phyloP scores from a whole-genome alignment of 1,140 invertebrate species.

The Tetraneura akinire region DNA sequence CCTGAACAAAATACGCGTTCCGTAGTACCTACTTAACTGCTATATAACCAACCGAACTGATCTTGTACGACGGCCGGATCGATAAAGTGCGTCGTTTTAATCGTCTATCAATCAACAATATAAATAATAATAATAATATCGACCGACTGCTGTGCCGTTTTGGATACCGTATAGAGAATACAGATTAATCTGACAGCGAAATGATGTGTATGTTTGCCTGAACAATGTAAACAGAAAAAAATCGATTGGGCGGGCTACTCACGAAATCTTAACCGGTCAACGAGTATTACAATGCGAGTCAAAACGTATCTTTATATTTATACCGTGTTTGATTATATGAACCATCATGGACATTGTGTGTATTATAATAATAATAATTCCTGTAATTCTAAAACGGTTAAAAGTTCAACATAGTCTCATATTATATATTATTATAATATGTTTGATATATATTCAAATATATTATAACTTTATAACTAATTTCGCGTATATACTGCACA shows the following conservation, averaged over 20 bases:
- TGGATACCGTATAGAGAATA: conserved; percentile 6
- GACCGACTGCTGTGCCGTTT: conserved; percentile 48
- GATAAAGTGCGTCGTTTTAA: conserved; percentile 33
- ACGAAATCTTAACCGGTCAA: conserved; percentile 39
- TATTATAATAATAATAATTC: too few species aligned
- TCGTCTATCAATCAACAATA: conserved; percentile 49
- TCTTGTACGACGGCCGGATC: conserved; percentile 10
- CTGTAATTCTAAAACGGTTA: too few species aligned
- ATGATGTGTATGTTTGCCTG: conserved; percentile 37
- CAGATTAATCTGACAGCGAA: conserved; percentile 26
- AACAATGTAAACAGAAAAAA: conserved; percentile 48
- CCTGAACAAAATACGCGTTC: not conserved
- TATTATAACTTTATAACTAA: too few species aligned
- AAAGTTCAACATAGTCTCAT: too few species aligned
- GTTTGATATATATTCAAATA: too few species aligned
- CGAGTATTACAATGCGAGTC: not conserved
- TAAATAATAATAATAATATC: conserved; percentile 13
- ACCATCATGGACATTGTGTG: too few species aligned
- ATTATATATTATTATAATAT: too few species aligned
- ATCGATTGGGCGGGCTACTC: conserved; percentile 41
- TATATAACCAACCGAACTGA: conserved; percentile 3
- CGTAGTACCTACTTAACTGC: too few species aligned
- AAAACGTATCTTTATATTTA: not conserved
- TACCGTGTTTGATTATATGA: too few species aligned
- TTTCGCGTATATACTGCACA: too few species aligned